A percentile compares a stretch with the other conserved stretches of the same genome.
phyloP scores from a whole-genome alignment of 2,888 invertebrate genomes.

The Tetanocera ferruginea region DNA sequence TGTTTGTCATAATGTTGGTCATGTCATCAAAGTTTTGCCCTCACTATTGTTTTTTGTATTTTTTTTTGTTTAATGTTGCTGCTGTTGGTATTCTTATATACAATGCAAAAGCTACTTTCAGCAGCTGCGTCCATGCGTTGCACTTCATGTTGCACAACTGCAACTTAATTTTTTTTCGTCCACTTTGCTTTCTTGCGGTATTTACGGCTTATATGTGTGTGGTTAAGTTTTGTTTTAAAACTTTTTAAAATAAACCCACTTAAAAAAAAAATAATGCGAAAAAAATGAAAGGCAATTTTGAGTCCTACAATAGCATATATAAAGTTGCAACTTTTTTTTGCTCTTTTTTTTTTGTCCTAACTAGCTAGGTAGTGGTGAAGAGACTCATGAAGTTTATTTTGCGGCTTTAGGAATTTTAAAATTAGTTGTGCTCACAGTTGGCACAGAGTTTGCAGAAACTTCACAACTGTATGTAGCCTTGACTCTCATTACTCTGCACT shows the following conservation, averaged over 20 bases:
- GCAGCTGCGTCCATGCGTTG: constrained; percentile 17
- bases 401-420: constrained; percentile 32
- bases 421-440: constrained; percentile 24
- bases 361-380: neutral
- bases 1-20: constrained; percentile 23
- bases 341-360: no score
- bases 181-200: constrained; percentile 4
- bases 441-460: neutral
- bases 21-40: constrained; percentile 20
- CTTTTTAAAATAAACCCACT: constrained; percentile 22
- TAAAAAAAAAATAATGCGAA: constrained; percentile 1
- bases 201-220: constrained; percentile 31
- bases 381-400: constrained; percentile 21
- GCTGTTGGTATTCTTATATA: neutral
- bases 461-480: constrained; percentile 15
- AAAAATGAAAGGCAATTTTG: neutral
- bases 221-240: constrained; percentile 33
- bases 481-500: neutral
- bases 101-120: neutral
- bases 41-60: neutral
- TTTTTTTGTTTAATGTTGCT: neutral
- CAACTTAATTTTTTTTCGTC: neutral
- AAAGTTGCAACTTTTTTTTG: neutral
- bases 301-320: neutral
- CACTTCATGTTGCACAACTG: constrained; percentile 3